phyloP scores from a whole-genome alignment of 2,797 vertebrate species.

The Manis javanica region DNA sequence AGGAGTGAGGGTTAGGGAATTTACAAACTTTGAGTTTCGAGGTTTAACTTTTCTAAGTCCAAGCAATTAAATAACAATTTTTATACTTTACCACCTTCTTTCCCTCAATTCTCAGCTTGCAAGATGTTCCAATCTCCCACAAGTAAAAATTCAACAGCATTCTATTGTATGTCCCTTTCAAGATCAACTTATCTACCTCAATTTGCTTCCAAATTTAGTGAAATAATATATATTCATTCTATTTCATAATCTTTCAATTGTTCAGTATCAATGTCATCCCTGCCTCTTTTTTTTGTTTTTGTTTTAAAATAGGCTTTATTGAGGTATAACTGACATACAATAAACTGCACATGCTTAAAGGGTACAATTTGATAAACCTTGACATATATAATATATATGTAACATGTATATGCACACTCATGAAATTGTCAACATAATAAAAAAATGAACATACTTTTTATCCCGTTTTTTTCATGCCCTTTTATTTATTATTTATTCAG shows the following conservation, averaged over 20 bases:
- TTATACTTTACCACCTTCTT: neutral
- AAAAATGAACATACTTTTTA: too few species aligned
- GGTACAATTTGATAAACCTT: too few species aligned
- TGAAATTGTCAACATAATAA: too few species aligned
- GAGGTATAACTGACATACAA: too few species aligned
- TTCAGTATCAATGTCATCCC: neutral
- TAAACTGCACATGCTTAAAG: too few species aligned
- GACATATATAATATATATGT: too few species aligned
- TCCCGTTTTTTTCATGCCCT: too few species aligned
- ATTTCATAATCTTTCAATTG: neutral
- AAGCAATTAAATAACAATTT: neutral
- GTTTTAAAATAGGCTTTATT: too few species aligned
- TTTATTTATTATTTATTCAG: too few species aligned
- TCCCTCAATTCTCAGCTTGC: neutral
- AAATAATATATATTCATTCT: neutral
- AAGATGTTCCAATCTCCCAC: neutral
- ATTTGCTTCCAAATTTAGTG: neutral
- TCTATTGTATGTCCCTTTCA: neutral
- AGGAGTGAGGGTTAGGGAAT: neutral
- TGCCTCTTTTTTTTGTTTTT: neutral
- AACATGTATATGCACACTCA: too few species aligned
- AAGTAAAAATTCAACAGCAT: neutral
- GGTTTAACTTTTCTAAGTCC: neutral
- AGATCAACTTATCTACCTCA: neutral
- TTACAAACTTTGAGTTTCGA: neutral